Conservation (phyloP, 2,888 invertebrate species). For the Eupithecia vulgata region DNA sequence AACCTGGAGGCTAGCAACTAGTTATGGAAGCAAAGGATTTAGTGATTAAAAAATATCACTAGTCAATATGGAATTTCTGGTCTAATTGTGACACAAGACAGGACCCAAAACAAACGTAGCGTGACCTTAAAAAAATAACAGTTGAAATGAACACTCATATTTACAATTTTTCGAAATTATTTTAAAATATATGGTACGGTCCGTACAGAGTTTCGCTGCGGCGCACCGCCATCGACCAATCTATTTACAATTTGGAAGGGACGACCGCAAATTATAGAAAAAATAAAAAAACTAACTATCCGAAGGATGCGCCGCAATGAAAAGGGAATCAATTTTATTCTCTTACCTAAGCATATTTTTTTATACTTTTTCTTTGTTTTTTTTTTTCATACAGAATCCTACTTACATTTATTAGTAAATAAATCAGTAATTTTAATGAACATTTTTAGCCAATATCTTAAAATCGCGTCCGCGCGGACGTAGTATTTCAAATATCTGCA, state of each 20-base stretch:
- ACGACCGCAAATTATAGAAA: conserved; percentile 43
- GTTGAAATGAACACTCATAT: conserved; percentile 79
- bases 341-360: conserved; percentile 51
- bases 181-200: conserved; percentile 64
- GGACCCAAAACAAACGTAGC: conserved; percentile 55
- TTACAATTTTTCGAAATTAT: conserved; percentile 70
- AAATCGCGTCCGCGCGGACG: conserved; percentile 32
- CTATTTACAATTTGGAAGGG: conserved; percentile 46
- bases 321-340: conserved; percentile 41
- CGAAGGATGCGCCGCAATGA: conserved; percentile 42
- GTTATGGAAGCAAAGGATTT: conserved; percentile 44
- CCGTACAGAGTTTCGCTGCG: conserved; percentile 53
- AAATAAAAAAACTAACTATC: conserved; percentile 38
- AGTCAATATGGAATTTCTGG: conserved; percentile 31
- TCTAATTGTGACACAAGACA: conserved; percentile 56
- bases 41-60: conserved; percentile 37
- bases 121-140: conserved; percentile 79
- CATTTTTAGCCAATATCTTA: conserved; percentile 41
- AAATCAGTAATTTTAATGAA: conserved; percentile 48
- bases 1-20: conserved; percentile 27
- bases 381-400: conserved; percentile 53
- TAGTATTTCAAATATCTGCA: conserved; percentile 25
- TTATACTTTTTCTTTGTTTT: conserved; percentile 49
- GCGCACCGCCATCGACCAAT: conserved; percentile 37
- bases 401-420: conserved; percentile 50